Evolutionary conservation across 2,797 vertebrate species (phyloP), one percentile per base, ranked within the genome.

Genomic region (Arnoldichthys spilopterus): DNA sequence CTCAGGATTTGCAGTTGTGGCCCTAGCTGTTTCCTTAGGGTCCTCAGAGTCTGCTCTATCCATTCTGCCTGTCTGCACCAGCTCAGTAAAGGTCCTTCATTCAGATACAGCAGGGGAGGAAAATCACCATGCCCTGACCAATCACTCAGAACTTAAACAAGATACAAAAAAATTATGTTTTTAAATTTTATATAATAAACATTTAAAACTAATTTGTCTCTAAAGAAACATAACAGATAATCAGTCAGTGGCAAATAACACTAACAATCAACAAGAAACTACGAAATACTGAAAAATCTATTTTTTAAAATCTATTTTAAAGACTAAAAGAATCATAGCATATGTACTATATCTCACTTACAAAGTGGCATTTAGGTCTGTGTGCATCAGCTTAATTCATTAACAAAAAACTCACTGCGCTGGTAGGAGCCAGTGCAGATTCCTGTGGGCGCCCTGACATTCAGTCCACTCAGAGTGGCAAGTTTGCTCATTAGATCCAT

Each of bases 391-490:
- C 32, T 58, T 26, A 13, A 6, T 58, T 32, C 47, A 40, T n/a
- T 51, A n/a, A n/a, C n/a, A n/a, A n/a, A 30, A 58, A n/a, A 92
- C 95, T 93, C 89, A 97, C 95, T 92, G 87, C 94, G 94, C 78
- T 97, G 94, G 86, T 95, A 95, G 18, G 91, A 94, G 79, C 95
- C 95, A 0, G 94, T 94, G 43, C 90, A 92, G 4, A 95, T 90
- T 53, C 95, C 96, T 34, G 87, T 83, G 0, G 95, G 95, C 1
- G 94, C 88, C 1, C 84, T 89, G 69, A 96, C 91, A 53, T 88
- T 86, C 6, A 95, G 85, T 69, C 94, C 95, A 13, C 93, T 95
- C 51, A 97, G 88, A 28, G 85, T 70, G 5, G 94, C 93, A 30
- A 97, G 91, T 70, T 82, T 89, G 54, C 86, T 89, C 81, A 96